Conservation (phyloP, 1,140 invertebrate genomes). For the Zaprionus nigranus region DNA sequence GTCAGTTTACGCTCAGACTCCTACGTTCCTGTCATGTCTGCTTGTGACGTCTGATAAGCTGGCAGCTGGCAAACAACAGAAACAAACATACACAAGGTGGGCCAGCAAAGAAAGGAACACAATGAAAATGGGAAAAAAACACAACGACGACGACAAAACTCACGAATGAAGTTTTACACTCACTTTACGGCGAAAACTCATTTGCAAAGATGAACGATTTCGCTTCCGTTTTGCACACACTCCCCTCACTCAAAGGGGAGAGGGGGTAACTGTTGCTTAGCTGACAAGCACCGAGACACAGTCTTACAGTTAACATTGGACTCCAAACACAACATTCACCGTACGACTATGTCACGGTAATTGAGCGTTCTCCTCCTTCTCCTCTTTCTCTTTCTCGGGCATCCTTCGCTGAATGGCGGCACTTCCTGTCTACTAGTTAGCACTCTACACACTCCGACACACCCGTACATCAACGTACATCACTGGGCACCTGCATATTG, state of each 20-base stretch:
- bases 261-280: slow-evolving; percentile 47
- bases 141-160: neutral
- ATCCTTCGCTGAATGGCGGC: slow-evolving; percentile 44
- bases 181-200: slow-evolving; percentile 61
- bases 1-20: slow-evolving; percentile 57
- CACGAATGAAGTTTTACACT: slow-evolving; percentile 54
- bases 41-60: slow-evolving; percentile 67
- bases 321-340: slow-evolving; percentile 84
- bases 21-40: slow-evolving; percentile 49
- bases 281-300: slow-evolving; percentile 84
- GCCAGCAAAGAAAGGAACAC: slow-evolving; percentile 5
- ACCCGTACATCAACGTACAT: slow-evolving; percentile 45
- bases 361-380: slow-evolving; percentile 59
- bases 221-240: slow-evolving; percentile 46
- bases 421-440: slow-evolving; percentile 68
- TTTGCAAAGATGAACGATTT: slow-evolving; percentile 52
- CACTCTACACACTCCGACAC: slow-evolving; percentile 33
- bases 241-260: too few relatives aligned
- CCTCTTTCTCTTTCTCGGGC: slow-evolving; percentile 25
- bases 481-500: slow-evolving; percentile 34
- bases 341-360: slow-evolving; percentile 85
- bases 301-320: slow-evolving; percentile 85
- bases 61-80: slow-evolving; percentile 20
- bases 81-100: slow-evolving; percentile 1
- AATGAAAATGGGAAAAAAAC: slow-evolving; percentile 14